A percentile compares a stretch with the other conserved stretches of the same genome.
Conservation (phyloP, 2,888 invertebrate genomes). For the Eledone cirrhosa region DNA sequence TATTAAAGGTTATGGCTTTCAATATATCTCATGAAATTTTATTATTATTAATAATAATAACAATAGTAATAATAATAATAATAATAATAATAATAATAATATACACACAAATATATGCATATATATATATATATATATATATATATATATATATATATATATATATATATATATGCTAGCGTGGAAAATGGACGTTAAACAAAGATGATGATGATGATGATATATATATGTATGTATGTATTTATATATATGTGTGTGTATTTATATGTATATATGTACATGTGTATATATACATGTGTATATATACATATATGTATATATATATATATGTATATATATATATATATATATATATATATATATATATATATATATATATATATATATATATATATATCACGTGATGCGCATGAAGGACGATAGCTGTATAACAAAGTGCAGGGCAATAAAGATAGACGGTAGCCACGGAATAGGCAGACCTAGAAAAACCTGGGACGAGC, state of each 20-base stretch:
- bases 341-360: conserved; percentile 1
- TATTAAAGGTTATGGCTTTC: no score
- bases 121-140: conserved; percentile 1
- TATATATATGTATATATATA: background rate
- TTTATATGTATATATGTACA: background rate
- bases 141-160: conserved; percentile 13
- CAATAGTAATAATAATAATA: no score
- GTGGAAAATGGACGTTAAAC: background rate
- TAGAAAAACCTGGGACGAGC: no score
- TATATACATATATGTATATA: background rate
- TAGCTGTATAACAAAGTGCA: no score
- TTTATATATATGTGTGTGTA: background rate
- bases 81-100: no score
- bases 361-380: background rate
- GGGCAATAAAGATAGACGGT: no score
- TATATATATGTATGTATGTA: no score
- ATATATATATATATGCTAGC: background rate
- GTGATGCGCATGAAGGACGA: no score
- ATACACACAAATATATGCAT: background rate
- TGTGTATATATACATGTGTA: background rate
- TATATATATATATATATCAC: background rate
- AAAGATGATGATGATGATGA: background rate
- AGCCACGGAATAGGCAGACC: no score
- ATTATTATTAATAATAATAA: no score
- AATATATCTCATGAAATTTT: no score